These are phyloP conservation scores for Habroteleia sp. DNA, from an alignment of 2,888 invertebrate species.

Conservation along the genomic window DNA sequence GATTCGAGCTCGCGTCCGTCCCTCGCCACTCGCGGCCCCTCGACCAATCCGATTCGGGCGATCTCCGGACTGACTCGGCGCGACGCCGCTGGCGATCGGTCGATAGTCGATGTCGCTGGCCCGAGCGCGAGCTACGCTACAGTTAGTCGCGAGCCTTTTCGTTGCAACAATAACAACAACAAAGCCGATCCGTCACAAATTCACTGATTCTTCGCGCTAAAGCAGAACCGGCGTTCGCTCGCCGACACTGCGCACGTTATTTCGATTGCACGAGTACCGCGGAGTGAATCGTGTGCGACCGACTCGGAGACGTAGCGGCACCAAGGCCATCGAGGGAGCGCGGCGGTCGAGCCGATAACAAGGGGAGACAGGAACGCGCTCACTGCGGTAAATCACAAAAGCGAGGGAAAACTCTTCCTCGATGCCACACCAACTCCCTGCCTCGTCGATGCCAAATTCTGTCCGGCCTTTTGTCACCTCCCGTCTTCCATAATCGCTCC, in stretches of 20 bases:
- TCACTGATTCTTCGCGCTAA: no score
- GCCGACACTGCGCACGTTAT: neutral
- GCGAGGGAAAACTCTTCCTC: constrained; percentile 20
- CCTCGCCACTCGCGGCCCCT: constrained; percentile 42
- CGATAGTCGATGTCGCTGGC: constrained; percentile 62
- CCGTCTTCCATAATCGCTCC: no score
- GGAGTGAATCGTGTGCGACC: no score
- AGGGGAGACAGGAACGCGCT: constrained; percentile 39
- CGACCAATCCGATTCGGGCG: constrained; percentile 63
- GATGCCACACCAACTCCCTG: no score
- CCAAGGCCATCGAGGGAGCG: constrained; percentile 36
- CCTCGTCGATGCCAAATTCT: no score
- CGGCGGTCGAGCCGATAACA: constrained; percentile 40
- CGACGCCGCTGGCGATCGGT: constrained; percentile 59
- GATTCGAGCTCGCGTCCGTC: constrained; percentile 30
- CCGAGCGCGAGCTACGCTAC: constrained; percentile 18
- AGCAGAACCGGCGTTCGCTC: neutral
- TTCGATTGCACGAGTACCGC: neutral
- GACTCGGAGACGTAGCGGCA: constrained; percentile 9
- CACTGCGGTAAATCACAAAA: constrained; percentile 46
- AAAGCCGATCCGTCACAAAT: constrained; percentile 17
- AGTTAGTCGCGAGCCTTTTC: constrained; percentile 8
- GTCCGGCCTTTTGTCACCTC: no score
- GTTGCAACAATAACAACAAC: constrained; percentile 6
- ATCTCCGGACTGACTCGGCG: constrained; percentile 48